Evolutionary conservation across 2,888 invertebrate genomes (phyloP).

Genomic region (Tiliacea aurago): DNA sequence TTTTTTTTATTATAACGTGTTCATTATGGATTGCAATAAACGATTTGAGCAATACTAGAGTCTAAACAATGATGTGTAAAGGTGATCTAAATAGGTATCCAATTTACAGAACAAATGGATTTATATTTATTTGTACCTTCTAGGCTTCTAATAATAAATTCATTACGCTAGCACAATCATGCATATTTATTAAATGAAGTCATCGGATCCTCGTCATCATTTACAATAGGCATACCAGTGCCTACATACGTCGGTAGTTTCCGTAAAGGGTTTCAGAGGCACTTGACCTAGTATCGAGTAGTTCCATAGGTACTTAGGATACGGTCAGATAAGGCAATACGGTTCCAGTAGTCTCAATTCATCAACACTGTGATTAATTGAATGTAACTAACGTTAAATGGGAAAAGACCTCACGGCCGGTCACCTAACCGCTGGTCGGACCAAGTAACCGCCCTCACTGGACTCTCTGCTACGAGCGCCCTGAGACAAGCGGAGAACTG

Average conservation of each 20-base stretch:
- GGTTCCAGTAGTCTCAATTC: neutral
- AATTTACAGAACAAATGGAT: neutral
- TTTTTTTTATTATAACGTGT: no score
- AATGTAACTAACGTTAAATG: no score
- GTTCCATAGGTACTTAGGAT: neutral
- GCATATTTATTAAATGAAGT: constrained; percentile 14
- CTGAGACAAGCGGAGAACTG: no score
- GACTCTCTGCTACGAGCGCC: no score
- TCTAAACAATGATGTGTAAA: neutral
- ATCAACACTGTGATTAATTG: no score
- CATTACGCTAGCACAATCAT: neutral
- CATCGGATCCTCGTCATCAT: constrained; percentile 12
- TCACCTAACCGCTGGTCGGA: no score
- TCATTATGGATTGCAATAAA: no score
- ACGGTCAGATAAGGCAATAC: constrained; percentile 13
- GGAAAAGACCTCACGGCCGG: no score
- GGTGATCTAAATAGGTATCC: neutral
- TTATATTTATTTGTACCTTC: neutral
- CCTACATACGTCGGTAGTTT: constrained; percentile 2
- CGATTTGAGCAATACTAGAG: no score
- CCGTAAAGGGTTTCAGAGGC: constrained; percentile 23
- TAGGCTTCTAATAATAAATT: constrained; percentile 11
- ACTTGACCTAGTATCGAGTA: constrained; percentile 48
- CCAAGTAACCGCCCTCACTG: no score
- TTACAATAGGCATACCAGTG: constrained; percentile 4